Evolutionary conservation across 2,888 invertebrate species (phyloP), one percentile per base, ranked within the genome.

Genomic region (Cephus rjabovi): DNA sequence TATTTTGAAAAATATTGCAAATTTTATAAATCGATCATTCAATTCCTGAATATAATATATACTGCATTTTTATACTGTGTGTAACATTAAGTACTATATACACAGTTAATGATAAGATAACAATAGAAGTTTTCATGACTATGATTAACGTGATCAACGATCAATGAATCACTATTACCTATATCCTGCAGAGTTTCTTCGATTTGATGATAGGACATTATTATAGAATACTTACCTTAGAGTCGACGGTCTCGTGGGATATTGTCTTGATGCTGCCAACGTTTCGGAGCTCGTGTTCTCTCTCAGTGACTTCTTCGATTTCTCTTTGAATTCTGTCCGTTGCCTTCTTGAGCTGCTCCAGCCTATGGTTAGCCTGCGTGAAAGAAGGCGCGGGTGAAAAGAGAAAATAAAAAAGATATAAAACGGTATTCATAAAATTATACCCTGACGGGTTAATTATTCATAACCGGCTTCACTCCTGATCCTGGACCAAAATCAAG

Each of bases 251-350:
- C 79, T 94, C 93, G 86, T 93, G 92, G n/a, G 94, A 94, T 37
- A 92, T 93, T 31, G 93, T 93, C 84, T 92, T 92, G 80, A 94
- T 93, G 84, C 92, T 92, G 15, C 94, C 94, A 81, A 94, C 94
- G 86, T 94, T 95, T 84, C 95, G 93, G 85, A 97, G 94, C 89
- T 97, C 97, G 88, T 95, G 94, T 92, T 98, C 98, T 83, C 97
- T 93, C 88, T 96, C 95, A 77, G 95, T 95, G 80, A 96, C 97
- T 92, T 97, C 96, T 87, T 96, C 95, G 87, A 98, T 97, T 93
- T 98, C 98, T 89, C 95, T 94, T 92, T 98, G 97, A 91, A 98
- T 97, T 91, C 97, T 94, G 83, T 92, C 92, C 34, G 93, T 93
- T 30, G 93, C 93, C 81, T 83, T 89, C 88, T 94, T 94, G 87